Evolutionary conservation across 2,113 vertebrate species (phyloP).

Genomic region (Petrocephalus zakoni): DNA sequence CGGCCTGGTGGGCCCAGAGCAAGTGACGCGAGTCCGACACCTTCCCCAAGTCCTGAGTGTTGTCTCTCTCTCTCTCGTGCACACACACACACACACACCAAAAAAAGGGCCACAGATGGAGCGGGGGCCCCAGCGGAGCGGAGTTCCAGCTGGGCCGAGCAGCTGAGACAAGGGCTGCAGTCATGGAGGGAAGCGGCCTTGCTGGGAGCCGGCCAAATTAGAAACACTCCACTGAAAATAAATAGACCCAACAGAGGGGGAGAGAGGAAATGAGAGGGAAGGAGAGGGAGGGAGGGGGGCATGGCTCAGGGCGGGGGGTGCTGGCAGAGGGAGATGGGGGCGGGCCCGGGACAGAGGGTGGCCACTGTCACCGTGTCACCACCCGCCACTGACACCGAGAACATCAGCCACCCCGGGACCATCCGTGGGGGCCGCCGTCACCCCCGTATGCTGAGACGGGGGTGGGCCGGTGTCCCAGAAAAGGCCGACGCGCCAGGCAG

Average conservation of each 20-base stretch:
- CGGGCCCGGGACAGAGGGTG: not conserved
- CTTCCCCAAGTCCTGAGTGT: not conserved
- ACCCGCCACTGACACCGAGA: slow-evolving; percentile 26
- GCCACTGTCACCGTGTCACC: not conserved
- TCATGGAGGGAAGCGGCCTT: slow-evolving; percentile 60
- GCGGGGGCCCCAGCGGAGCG: slow-evolving; percentile 57
- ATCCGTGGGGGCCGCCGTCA: slow-evolving; percentile 13
- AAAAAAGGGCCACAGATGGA: slow-evolving; percentile 62
- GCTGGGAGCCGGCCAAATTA: slow-evolving; percentile 63
- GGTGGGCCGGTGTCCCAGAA: not conserved
- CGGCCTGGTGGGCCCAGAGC: not conserved
- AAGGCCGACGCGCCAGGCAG: not conserved
- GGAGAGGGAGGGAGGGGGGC: slow-evolving; percentile 18
- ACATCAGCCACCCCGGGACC: slow-evolving; percentile 47
- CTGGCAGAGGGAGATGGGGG: slow-evolving; percentile 20
- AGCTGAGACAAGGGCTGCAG: slow-evolving; percentile 70
- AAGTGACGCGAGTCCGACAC: not conserved
- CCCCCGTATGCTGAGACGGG: not conserved
- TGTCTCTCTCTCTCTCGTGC: not conserved
- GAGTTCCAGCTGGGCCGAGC: slow-evolving; percentile 67
- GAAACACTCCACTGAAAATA: slow-evolving; percentile 67
- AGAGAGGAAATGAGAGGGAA: slow-evolving; percentile 21
- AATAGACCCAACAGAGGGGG: slow-evolving; percentile 55
- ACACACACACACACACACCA: not conserved
- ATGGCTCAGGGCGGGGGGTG: slow-evolving; percentile 27